phyloP scores from a whole-genome alignment of 2,113 vertebrate species.

The Emydocephalus ijimae region DNA sequence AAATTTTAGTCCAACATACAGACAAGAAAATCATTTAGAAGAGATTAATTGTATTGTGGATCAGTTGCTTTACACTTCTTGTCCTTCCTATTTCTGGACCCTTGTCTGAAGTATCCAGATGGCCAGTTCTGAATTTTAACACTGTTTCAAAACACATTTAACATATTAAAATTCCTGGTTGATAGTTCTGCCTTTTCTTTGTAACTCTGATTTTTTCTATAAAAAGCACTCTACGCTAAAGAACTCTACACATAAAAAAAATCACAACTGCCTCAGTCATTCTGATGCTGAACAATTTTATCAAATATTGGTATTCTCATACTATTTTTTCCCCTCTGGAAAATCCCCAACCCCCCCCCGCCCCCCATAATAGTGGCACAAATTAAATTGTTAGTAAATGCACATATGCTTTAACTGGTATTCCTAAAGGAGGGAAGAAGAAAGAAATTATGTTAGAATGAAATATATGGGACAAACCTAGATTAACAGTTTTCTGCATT shows the following conservation, averaged over 20 bases:
- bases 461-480: neutral
- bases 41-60: neutral
- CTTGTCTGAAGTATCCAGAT: neutral
- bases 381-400: neutral
- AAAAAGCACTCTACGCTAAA: neutral
- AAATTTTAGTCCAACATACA: neutral
- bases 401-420: neutral
- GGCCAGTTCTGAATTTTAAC: neutral
- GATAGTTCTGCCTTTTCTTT: neutral
- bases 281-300: neutral
- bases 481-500: neutral
- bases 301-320: neutral
- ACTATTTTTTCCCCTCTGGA: neutral
- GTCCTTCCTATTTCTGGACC: rapidly evolving
- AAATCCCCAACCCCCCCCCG: neutral
- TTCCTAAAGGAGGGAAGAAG: neutral
- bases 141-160: neutral
- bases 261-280: neutral
- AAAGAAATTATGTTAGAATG: neutral
- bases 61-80: neutral
- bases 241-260: neutral
- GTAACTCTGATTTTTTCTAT: neutral
- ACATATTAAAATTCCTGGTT: neutral
- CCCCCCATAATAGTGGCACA: neutral
- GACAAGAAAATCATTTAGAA: neutral